Evolutionary conservation across 2,113 vertebrate genomes (phyloP).

Genomic region (Elaphurus davidianus): DNA sequence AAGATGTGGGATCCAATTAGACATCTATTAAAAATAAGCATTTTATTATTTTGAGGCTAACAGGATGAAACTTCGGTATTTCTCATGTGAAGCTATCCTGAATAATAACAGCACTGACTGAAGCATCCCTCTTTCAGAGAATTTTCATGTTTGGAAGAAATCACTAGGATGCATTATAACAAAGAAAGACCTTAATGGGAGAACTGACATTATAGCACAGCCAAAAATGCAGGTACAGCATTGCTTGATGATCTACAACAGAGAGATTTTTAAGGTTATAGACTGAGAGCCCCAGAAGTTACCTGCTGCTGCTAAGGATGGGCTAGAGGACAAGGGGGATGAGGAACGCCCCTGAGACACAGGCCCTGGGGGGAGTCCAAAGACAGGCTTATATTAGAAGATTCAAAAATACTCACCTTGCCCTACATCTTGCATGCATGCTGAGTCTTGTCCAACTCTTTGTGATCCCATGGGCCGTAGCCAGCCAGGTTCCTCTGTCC

Average conservation of each 20-base stretch:
- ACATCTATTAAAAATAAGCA: neutral
- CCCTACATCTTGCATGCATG: neutral
- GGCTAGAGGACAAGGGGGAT: rapidly evolving
- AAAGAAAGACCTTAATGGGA: neutral
- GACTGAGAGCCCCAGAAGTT: neutral
- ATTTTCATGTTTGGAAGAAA: neutral
- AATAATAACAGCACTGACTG: neutral
- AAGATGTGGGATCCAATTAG: neutral
- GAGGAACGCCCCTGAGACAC: neutral
- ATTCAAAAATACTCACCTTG: neutral
- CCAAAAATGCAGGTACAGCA: neutral
- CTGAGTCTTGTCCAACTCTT: neutral
- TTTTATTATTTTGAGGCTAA: neutral
- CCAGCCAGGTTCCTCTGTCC: neutral
- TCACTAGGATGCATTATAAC: neutral
- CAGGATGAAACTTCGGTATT: neutral
- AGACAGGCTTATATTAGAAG: neutral
- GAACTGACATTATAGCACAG: neutral
- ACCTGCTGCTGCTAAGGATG: neutral
- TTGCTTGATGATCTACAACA: neutral
- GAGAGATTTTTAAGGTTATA: neutral
- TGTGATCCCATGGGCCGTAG: neutral
- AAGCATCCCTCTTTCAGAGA: neutral
- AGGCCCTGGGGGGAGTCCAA: neutral
- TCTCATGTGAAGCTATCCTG: neutral